These are phyloP conservation scores for Leptonema lineaticorne DNA, from an alignment of 1,140 invertebrate genomes.

Conservation along the genomic window DNA sequence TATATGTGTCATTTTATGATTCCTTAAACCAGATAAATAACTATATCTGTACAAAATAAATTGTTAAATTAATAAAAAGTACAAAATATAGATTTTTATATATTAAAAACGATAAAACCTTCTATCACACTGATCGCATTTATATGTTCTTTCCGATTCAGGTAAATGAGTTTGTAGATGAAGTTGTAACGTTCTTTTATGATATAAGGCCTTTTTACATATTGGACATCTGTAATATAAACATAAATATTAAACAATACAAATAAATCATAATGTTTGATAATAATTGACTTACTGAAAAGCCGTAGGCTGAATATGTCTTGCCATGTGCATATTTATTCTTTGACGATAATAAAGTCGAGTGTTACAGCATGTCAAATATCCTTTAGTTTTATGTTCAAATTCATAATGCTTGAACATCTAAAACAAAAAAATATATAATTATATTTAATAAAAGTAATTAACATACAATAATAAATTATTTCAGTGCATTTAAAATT, in stretches of 20 bases:
- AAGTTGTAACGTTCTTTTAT: constrained; percentile 18
- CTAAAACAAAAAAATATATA: constrained; percentile 22
- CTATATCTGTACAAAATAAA: constrained; percentile 32
- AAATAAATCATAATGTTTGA: not conserved
- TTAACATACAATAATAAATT: not conserved
- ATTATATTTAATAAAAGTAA: constrained; percentile 4
- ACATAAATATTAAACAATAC: not conserved
- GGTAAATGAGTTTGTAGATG: constrained; percentile 37
- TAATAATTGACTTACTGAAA: constrained; percentile 28
- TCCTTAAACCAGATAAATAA: constrained; percentile 7
- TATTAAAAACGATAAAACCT: no score
- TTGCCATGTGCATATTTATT: constrained; percentile 35
- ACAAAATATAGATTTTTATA: no score
- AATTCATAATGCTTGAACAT: constrained; percentile 29
- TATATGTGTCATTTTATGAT: constrained; percentile 29
- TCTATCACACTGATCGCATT: constrained; percentile 35
- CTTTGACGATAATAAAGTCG: constrained; percentile 18
- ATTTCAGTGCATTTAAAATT: not conserved
- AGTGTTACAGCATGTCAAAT: constrained; percentile 33
- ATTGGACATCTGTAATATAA: constrained; percentile 31
- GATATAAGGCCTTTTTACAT: constrained; percentile 31
- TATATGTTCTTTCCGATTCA: constrained; percentile 25
- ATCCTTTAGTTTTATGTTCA: constrained; percentile 29
- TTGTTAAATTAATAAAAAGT: no score
- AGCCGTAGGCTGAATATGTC: constrained; percentile 34